Conservation (phyloP, 2,888 invertebrate species). For the Ecliptopera silaceata region DNA sequence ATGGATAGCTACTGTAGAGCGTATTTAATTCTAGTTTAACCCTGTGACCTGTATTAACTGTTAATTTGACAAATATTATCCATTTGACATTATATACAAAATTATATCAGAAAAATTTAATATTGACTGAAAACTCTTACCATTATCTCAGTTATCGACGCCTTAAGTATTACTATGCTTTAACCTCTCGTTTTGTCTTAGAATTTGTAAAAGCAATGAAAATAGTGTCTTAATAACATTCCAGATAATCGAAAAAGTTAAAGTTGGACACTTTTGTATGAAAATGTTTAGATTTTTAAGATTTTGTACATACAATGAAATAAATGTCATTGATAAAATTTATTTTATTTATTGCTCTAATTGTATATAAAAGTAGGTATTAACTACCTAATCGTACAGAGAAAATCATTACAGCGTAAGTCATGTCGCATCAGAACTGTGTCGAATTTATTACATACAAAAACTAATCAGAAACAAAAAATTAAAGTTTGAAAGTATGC, state of each 20-base stretch:
- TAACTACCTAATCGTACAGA: background rate
- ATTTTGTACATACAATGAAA: conserved; percentile 83
- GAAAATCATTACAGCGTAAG: background rate
- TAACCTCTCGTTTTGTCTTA: conserved; percentile 63
- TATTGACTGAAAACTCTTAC: conserved; percentile 40
- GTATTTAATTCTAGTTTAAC: conserved; percentile 77
- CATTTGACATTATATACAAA: conserved; percentile 24
- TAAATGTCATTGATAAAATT: conserved; percentile 80
- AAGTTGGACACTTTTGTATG: conserved; percentile 82
- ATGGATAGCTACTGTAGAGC: conserved; percentile 61
- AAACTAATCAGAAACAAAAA: no score
- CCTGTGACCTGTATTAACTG: conserved; percentile 51
- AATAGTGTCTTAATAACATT: conserved; percentile 80
- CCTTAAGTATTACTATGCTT: conserved; percentile 58
- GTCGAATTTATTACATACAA: no score
- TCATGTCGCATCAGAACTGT: no score
- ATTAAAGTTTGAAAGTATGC: no score
- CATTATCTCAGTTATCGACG: conserved; percentile 43
- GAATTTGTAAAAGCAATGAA: conserved; percentile 70
- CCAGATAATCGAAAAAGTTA: conserved; percentile 76
- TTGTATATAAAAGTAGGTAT: no score
- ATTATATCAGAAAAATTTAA: conserved; percentile 32
- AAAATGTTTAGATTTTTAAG: conserved; percentile 78
- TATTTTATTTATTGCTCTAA: conserved; percentile 34
- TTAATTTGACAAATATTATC: conserved; percentile 38